Conservation (phyloP, 2,797 vertebrate genomes). For the Karalla daura region DNA sequence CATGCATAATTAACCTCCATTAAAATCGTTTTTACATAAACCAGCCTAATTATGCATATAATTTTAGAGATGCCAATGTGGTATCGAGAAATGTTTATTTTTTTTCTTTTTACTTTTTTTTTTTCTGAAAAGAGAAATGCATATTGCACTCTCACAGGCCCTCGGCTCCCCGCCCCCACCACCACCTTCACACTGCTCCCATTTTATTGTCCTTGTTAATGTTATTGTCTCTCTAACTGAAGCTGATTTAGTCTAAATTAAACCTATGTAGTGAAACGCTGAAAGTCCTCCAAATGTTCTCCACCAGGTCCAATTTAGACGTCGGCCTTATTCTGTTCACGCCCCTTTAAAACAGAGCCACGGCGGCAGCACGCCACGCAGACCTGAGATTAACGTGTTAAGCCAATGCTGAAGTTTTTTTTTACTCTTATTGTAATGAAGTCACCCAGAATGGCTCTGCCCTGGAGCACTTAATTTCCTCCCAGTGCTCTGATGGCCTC, state of each 20-base stretch:
- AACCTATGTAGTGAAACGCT: conserved; percentile 25
- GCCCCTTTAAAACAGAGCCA: conserved; percentile 28
- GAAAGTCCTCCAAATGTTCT: conserved; percentile 62
- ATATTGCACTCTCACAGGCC: background rate
- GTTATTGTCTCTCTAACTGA: conserved; percentile 36
- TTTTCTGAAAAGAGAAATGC: background rate
- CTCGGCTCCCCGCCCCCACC: background rate
- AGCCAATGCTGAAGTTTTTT: conserved; percentile 48
- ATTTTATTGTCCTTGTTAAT: conserved; percentile 46
- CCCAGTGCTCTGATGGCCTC: conserved; percentile 70
- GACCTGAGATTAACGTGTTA: conserved; percentile 54
- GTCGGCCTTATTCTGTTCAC: conserved; percentile 53
- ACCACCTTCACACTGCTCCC: conserved; percentile 1
- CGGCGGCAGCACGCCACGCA: background rate
- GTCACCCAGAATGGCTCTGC: conserved; percentile 74
- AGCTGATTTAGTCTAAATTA: conserved; percentile 40
- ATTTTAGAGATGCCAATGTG: conserved; percentile 36
- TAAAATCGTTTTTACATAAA: conserved; percentile 44
- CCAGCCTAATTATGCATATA: conserved; percentile 17
- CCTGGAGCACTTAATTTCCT: conserved; percentile 77
- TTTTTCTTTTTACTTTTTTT: too few species aligned
- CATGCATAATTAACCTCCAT: conserved; percentile 51
- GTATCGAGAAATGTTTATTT: conserved; percentile 8
- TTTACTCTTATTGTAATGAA: conserved; percentile 68
- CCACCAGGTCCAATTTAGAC: conserved; percentile 58